These are phyloP conservation scores for Anastrepha ludens DNA, from an alignment of 1,140 invertebrate genomes.

Conservation along the genomic window DNA sequence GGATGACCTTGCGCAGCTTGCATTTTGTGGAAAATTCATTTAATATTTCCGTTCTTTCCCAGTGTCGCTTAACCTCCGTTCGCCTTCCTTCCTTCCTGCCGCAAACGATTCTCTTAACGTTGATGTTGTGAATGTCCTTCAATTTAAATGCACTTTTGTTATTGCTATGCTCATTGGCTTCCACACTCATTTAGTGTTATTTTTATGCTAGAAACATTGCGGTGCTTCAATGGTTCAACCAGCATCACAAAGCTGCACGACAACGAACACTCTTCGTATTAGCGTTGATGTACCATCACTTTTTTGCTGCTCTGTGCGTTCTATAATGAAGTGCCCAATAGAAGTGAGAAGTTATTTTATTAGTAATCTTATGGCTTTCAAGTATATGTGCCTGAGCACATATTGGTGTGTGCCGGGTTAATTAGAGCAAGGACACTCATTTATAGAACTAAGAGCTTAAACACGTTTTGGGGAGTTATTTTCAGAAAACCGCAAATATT, in stretches of 20 bases:
- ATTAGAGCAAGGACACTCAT: not conserved
- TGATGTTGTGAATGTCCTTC: conserved; percentile 32
- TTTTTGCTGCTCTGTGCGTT: not conserved
- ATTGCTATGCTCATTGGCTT: conserved; percentile 9
- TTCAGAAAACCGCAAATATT: not conserved
- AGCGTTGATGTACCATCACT: not conserved
- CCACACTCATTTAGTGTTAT: conserved; percentile 24
- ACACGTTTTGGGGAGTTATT: not conserved
- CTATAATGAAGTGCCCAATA: conserved; percentile 16
- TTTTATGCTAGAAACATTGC: not conserved
- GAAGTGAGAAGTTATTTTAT: conserved; percentile 1
- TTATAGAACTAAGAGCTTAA: no score
- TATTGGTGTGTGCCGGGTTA: conserved; percentile 4
- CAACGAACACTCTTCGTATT: not conserved
- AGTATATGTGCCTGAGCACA: not conserved
- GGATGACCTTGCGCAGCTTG: conserved; percentile 35
- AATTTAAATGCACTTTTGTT: conserved; percentile 15
- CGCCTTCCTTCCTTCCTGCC: not conserved
- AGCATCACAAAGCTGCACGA: not conserved
- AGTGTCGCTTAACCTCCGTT: not conserved
- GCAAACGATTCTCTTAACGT: not conserved
- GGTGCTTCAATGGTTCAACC: not conserved
- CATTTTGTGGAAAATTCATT: conserved; percentile 44
- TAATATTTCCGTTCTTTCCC: conserved; percentile 31
- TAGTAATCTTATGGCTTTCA: conserved; percentile 21